Percentiles rank a stretch among this genome's conserved stretches.
These are phyloP conservation scores for Tenthredo scrophulariae DNA, from an alignment of 2,888 invertebrate species.

Conservation along the genomic window DNA sequence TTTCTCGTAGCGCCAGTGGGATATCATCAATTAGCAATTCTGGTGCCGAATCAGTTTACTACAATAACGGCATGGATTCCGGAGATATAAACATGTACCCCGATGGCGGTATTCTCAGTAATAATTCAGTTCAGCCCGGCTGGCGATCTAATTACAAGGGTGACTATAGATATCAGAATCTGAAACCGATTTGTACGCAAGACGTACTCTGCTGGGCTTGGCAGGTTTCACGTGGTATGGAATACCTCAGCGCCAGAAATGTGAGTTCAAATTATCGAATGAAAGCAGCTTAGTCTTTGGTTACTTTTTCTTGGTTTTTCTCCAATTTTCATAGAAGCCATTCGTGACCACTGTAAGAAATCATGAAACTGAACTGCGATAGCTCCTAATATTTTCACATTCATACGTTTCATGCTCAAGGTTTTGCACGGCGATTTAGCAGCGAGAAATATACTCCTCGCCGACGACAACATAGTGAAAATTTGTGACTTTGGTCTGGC, in stretches of 20 bases:
- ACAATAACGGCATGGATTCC: slow-evolving; percentile 61
- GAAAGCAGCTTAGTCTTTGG: background rate
- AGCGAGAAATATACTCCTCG: slow-evolving; percentile 91
- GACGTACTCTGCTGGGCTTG: slow-evolving; percentile 94
- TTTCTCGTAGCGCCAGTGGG: slow-evolving; percentile 39
- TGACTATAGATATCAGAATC: slow-evolving; percentile 83
- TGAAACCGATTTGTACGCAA: slow-evolving; percentile 85
- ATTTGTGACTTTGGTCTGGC: slow-evolving; percentile 96
- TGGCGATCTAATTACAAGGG: slow-evolving; percentile 88
- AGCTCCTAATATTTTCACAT: background rate
- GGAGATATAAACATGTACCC: slow-evolving; percentile 58
- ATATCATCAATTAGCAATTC: slow-evolving; percentile 27
- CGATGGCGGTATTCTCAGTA: slow-evolving; percentile 77
- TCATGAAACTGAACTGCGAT: background rate
- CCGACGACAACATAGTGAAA: slow-evolving; percentile 93
- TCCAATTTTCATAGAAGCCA: background rate
- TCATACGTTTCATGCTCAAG: slow-evolving; percentile 73
- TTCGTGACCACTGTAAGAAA: background rate
- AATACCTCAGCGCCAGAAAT: slow-evolving; percentile 91
- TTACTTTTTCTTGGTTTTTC: background rate
- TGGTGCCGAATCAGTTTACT: slow-evolving; percentile 9
- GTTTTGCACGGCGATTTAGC: slow-evolving; percentile 91
- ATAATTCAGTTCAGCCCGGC: slow-evolving; percentile 82
- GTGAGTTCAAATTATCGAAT: slow-evolving; percentile 76
- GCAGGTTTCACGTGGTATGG: slow-evolving; percentile 95